Evolutionary conservation across 2,113 vertebrate genomes (phyloP).

Genomic region (Phrynosoma blainvillii): DNA sequence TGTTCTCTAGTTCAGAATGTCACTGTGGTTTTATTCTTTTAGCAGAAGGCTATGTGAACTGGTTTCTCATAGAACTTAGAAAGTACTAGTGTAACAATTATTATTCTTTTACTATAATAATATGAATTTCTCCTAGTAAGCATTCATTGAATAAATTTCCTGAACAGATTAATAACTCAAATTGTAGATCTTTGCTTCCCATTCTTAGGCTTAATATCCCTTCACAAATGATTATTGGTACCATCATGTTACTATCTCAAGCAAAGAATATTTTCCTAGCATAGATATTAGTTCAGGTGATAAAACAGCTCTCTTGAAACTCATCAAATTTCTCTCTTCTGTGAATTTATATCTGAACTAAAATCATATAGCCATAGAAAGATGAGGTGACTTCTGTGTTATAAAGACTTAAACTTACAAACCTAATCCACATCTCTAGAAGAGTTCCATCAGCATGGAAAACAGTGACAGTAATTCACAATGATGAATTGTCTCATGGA

Average conservation of each 20-base stretch:
- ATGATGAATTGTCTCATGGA: not conserved
- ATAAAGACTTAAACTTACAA: not conserved
- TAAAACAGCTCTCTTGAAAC: conserved; percentile 1
- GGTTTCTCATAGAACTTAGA: not conserved
- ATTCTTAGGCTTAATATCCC: conserved; percentile 26
- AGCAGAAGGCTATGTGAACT: not conserved
- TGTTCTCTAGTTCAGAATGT: not conserved
- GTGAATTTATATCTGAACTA: not conserved
- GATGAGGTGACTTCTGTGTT: not conserved
- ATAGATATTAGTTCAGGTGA: conserved; percentile 16
- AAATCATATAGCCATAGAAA: not conserved
- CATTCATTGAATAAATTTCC: not conserved
- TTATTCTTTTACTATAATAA: conserved; percentile 9
- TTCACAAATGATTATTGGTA: conserved; percentile 26
- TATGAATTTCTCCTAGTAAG: not conserved
- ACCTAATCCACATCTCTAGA: not conserved
- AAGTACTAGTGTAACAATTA: not conserved
- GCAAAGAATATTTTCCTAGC: conserved; percentile 21
- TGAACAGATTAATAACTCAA: conserved; percentile 10
- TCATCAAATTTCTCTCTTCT: not conserved
- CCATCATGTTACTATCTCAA: conserved; percentile 25
- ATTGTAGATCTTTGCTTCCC: not conserved
- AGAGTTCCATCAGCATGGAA: not conserved
- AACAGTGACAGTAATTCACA: not conserved
- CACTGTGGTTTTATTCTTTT: not conserved